These are phyloP conservation scores for Morus bassanus DNA, from an alignment of 2,797 vertebrate genomes.

Conservation along the genomic window DNA sequence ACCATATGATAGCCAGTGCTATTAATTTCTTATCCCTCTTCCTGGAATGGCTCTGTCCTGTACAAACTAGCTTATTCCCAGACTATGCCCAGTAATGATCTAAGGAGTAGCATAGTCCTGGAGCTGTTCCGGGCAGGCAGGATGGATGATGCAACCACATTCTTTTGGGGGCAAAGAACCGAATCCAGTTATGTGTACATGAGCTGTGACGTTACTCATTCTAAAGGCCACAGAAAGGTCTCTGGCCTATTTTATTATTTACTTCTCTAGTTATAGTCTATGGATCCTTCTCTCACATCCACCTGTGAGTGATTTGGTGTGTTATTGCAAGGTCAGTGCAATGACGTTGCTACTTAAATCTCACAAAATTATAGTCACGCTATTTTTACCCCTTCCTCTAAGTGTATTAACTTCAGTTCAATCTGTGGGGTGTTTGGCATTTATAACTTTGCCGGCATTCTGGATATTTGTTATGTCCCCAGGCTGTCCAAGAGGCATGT, in stretches of 20 bases:
- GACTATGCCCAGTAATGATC: accelerated
- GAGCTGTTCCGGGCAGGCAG: not conserved
- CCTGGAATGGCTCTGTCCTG: not conserved
- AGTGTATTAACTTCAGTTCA: not conserved
- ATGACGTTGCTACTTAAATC: accelerated
- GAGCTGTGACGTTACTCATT: not conserved
- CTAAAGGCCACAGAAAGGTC: not conserved
- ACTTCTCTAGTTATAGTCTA: not conserved
- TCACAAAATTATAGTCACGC: not conserved
- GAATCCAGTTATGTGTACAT: accelerated
- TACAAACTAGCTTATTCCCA: not conserved
- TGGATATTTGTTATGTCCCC: not conserved
- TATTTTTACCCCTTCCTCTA: not conserved
- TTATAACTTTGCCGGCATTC: not conserved
- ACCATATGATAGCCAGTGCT: accelerated
- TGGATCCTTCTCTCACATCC: not conserved
- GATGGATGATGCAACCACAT: not conserved
- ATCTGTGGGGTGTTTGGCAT: not conserved
- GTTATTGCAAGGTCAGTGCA: not conserved
- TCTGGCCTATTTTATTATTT: not conserved
- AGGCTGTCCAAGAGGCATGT: not conserved
- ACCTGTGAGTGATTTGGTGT: accelerated
- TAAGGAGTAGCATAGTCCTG: not conserved
- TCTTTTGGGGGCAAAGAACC: not conserved
- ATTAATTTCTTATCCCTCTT: not conserved